Evolutionary conservation across 2,797 vertebrate genomes (phyloP).

Genomic region (Dendrocincla tyrannina): DNA sequence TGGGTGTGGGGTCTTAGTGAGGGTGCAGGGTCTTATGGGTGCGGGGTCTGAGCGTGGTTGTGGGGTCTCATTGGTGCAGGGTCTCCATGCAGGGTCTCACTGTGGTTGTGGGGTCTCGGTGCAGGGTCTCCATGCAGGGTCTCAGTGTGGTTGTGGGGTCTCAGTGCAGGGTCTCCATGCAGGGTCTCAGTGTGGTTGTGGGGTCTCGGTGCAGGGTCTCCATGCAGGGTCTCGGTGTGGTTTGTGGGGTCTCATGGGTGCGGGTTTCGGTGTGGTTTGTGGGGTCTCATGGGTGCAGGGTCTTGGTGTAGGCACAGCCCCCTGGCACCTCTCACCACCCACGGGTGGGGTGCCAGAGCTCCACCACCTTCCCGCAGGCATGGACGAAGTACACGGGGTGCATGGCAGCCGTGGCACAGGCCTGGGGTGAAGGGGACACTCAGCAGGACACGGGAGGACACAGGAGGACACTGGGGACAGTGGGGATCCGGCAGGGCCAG

Average conservation of each 20-base stretch:
- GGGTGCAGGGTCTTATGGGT: not conserved
- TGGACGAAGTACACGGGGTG: constrained; percentile 83
- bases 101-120: too few relatives aligned
- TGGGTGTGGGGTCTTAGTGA: fast-evolving
- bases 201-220: too few relatives aligned
- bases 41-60: not conserved
- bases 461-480: too few relatives aligned
- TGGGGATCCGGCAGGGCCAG: fast-evolving
- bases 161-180: not conserved
- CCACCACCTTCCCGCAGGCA: constrained; percentile 75
- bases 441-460: constrained; percentile 60
- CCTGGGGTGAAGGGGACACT: constrained; percentile 51
- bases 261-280: not conserved
- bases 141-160: too few relatives aligned
- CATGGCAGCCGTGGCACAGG: constrained; percentile 84
- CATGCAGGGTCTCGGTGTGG: too few relatives aligned
- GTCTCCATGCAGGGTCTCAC: too few relatives aligned
- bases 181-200: not conserved
- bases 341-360: constrained; percentile 82
- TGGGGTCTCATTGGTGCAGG: not conserved
- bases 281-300: not conserved
- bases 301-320: fast-evolving
- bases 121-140: too few relatives aligned
- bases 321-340: constrained; percentile 74
- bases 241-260: not conserved